Evolutionary conservation across 2,113 vertebrate species (phyloP).

Genomic region (Micronisus gabar): DNA sequence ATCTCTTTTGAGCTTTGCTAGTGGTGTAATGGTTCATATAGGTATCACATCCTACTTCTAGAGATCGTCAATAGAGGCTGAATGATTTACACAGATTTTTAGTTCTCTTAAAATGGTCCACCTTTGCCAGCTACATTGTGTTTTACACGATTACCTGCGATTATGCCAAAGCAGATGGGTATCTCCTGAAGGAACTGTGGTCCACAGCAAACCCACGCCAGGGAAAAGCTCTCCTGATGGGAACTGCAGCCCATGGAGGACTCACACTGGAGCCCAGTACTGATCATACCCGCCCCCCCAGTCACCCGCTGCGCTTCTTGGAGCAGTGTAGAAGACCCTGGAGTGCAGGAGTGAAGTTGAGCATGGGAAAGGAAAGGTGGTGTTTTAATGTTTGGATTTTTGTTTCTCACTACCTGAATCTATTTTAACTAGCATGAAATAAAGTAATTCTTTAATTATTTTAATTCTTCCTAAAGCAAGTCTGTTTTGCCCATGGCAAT

Average conservation of each 20-base stretch:
- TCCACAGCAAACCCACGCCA: not conserved
- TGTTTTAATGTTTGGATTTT: rapidly evolving
- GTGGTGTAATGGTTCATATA: not conserved
- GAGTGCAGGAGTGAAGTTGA: not conserved
- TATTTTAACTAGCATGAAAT: not conserved
- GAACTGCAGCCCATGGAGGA: not conserved
- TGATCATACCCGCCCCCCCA: too few species aligned
- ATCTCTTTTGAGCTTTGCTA: not conserved
- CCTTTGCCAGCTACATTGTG: not conserved
- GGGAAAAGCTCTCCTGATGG: not conserved
- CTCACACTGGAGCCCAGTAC: rapidly evolving
- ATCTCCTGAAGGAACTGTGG: not conserved
- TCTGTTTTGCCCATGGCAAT: not conserved
- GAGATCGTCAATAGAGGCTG: rapidly evolving
- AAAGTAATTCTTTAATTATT: not conserved
- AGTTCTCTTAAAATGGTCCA: not conserved
- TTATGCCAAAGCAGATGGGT: rapidly evolving
- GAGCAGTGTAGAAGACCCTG: not conserved
- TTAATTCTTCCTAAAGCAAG: not conserved
- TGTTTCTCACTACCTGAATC: not conserved
- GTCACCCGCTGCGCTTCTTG: rapidly evolving
- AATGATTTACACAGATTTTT: rapidly evolving
- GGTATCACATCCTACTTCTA: rapidly evolving
- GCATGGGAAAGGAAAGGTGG: rapidly evolving
- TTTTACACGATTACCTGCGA: rapidly evolving